These are phyloP conservation scores for Euclidia mi DNA, from an alignment of 2,888 invertebrate species.

Conservation along the genomic window DNA sequence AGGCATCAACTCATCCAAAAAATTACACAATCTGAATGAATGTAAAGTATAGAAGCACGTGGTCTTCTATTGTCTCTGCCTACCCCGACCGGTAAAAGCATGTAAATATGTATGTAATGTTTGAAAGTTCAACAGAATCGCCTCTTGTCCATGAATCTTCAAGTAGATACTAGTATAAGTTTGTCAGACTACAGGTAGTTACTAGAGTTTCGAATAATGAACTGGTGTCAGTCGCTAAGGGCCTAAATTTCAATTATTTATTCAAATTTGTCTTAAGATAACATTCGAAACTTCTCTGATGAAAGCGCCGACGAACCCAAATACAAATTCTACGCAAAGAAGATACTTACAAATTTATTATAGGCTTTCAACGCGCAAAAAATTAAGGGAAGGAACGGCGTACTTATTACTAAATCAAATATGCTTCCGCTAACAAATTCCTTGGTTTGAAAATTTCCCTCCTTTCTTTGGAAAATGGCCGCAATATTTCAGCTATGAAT, in stretches of 20 bases:
- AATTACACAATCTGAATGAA: too few species aligned
- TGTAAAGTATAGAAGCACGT: too few species aligned
- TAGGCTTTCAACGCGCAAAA: slow-evolving; percentile 1
- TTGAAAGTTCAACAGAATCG: too few species aligned
- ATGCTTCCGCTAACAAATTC: slow-evolving; percentile 20
- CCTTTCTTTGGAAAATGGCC: slow-evolving; percentile 20
- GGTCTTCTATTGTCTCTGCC: too few species aligned
- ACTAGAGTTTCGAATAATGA: background rate
- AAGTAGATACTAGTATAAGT: background rate
- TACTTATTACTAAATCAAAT: slow-evolving; percentile 16
- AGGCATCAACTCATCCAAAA: too few species aligned
- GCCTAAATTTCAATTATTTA: background rate
- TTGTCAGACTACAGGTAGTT: background rate
- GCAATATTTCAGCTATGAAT: slow-evolving; percentile 28
- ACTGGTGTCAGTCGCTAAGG: background rate
- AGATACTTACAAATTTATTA: background rate
- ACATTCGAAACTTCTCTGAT: background rate
- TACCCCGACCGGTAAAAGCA: too few species aligned
- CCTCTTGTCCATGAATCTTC: too few species aligned
- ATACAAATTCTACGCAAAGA: background rate
- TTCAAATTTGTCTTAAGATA: slow-evolving; percentile 2
- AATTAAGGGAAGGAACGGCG: slow-evolving; percentile 8
- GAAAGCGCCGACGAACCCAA: background rate
- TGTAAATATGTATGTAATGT: too few species aligned
- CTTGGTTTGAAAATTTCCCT: slow-evolving; percentile 1